phyloP scores from a whole-genome alignment of 64 coral and sea anemone species.

The Pocillopora damicornis region DNA sequence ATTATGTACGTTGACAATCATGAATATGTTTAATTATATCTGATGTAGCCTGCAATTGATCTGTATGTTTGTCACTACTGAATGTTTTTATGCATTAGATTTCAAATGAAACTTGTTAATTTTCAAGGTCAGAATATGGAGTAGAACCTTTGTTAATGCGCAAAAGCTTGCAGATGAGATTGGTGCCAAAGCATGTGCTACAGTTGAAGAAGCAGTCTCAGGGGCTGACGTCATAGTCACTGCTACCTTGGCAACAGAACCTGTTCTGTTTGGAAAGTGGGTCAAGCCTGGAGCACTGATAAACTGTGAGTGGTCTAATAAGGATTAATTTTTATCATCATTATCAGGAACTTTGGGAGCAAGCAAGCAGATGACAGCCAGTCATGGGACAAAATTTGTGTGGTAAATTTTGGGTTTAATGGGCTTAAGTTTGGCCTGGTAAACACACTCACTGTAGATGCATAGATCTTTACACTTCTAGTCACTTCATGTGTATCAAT shows the following conservation, averaged over 20 bases:
- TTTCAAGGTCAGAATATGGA: constrained; percentile 78
- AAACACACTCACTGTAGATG: too few relatives aligned
- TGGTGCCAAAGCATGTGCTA: constrained; percentile 53
- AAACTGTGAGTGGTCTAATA: constrained; percentile 44
- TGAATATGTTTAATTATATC: too few relatives aligned
- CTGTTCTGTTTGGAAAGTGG: constrained; percentile 80
- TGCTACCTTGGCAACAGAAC: constrained; percentile 56
- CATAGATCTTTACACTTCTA: too few relatives aligned
- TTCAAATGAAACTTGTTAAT: neutral
- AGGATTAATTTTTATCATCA: neutral
- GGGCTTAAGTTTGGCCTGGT: too few relatives aligned
- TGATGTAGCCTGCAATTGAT: neutral
- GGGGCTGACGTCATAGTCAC: constrained; percentile 82
- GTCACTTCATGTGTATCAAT: too few relatives aligned
- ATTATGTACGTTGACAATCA: too few relatives aligned
- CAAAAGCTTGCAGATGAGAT: constrained; percentile 82
- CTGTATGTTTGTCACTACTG: neutral
- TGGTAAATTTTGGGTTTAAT: too few relatives aligned
- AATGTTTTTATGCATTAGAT: neutral
- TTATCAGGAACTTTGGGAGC: neutral
- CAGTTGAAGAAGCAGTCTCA: constrained; percentile 62
- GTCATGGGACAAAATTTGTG: too few relatives aligned
- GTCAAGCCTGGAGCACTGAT: constrained; percentile 79
- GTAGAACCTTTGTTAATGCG: constrained; percentile 71
- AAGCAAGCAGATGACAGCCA: too few relatives aligned